Evolutionary conservation across 2,113 vertebrate species (phyloP), one percentile per base, ranked within the genome.

Genomic region (Paradoxurus hermaphroditus): DNA sequence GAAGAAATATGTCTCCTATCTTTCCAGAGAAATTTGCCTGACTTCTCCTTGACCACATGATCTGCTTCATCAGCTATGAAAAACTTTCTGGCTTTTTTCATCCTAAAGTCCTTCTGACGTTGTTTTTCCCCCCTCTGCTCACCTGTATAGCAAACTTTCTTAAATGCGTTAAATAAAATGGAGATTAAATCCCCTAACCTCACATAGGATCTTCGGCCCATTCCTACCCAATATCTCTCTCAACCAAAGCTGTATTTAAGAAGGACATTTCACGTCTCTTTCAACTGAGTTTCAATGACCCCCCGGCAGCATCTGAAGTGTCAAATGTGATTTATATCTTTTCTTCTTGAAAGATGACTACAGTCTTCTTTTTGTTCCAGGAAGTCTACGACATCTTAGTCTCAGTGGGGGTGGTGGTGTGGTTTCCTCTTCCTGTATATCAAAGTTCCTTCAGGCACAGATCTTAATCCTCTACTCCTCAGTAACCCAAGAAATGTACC

Each of bases 381-480:
- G 9, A 81, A 39, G 6, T 93, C 81, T 49, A 23, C 1, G 41
- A 46, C 7, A 44, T n/a, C 10, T 81, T 68, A 29, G 8, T 84
- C 6, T 93, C 29, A 23, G 6, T 1, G 3, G 12, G 3, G 1
- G 0, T 18, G 31, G 6, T 73, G 4, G 8, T 44, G 23, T 36
- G 15, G 10, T 81, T 93, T 39, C 1, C 53, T 51, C n/a, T 79
- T 90, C 6, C 5, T 14, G 4, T 44, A 11, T 29, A 68, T 67
- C 23, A 56, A 0, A 51, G 4, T 87, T 51, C 31, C 18, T 72
- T 63, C 31, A 14, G 3, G 34, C 2, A 19, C 51, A 65, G 36
- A n/a, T 87, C 19, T 85, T 63, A 9, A 75, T 5, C 5, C 14
- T 82, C 46, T 85, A 8, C 7, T 18, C 27, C 23, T 92, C 4